phyloP scores from a whole-genome alignment of 2,113 vertebrate genomes.

The Rhinolophus ferrumequinum region DNA sequence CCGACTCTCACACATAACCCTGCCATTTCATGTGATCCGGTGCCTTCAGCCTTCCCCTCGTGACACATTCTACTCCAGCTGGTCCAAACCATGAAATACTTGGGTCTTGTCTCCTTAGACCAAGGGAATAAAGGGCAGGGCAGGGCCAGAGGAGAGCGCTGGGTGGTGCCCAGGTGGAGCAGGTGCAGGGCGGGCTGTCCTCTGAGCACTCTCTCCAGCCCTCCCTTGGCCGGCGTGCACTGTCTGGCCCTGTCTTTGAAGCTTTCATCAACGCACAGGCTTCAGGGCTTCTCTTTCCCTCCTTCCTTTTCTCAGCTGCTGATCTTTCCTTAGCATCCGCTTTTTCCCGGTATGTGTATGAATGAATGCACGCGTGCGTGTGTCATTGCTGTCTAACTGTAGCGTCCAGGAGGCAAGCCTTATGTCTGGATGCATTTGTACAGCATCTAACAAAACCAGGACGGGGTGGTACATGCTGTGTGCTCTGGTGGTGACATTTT shows the following conservation, averaged over 20 bases:
- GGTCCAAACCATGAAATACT: background rate
- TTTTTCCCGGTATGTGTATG: background rate
- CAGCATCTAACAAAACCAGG: background rate
- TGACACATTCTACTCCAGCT: background rate
- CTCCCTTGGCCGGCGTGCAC: accelerated
- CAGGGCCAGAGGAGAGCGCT: background rate
- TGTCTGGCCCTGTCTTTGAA: background rate
- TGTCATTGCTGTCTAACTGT: constrained; percentile 45
- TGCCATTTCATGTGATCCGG: background rate
- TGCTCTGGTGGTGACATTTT: constrained; percentile 62
- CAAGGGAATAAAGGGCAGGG: background rate
- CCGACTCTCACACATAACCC: background rate
- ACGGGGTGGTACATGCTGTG: background rate
- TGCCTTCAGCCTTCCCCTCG: background rate
- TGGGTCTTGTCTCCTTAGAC: background rate
- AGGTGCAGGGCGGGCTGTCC: background rate
- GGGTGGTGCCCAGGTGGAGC: background rate
- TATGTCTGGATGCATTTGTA: background rate
- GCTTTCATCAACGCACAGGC: background rate
- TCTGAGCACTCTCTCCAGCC: background rate
- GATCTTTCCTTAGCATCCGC: background rate
- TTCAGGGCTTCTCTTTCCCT: background rate
- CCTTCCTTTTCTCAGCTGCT: background rate
- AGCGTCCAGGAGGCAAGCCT: constrained; percentile 17
- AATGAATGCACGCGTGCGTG: constrained; percentile 28